Evolutionary conservation across 2,113 vertebrate genomes (phyloP).

Genomic region (Limnothrissa miodon): DNA sequence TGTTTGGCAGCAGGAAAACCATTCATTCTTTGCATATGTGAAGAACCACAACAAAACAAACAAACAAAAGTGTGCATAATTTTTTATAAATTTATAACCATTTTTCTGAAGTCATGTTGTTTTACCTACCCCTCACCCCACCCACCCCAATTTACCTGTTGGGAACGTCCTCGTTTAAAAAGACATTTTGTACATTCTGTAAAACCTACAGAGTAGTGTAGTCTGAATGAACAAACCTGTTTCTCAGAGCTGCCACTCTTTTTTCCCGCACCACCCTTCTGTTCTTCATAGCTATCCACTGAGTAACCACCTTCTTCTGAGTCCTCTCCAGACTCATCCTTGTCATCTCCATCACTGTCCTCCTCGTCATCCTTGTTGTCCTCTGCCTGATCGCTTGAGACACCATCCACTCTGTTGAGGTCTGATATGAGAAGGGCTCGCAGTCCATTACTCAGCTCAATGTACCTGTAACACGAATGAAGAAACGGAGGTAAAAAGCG

Average conservation of each 20-base stretch:
- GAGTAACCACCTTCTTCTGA: conserved; percentile 72
- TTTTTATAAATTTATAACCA: too few species aligned
- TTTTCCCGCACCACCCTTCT: conserved; percentile 55
- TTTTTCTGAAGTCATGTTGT: too few species aligned
- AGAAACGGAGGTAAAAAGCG: neutral
- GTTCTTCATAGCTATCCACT: conserved; percentile 60
- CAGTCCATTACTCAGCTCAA: conserved; percentile 86
- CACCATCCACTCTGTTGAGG: conserved; percentile 70
- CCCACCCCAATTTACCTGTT: too few species aligned
- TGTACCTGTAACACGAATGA: conserved; percentile 72
- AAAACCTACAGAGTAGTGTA: neutral
- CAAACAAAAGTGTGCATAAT: too few species aligned
- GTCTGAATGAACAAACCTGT: conserved; percentile 70
- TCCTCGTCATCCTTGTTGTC: conserved; percentile 60
- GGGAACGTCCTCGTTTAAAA: neutral
- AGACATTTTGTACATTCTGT: neutral
- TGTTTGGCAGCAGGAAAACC: neutral
- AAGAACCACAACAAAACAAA: too few species aligned
- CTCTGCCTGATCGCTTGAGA: neutral
- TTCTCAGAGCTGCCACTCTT: conserved; percentile 85
- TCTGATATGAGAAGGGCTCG: conserved; percentile 91
- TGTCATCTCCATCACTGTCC: conserved; percentile 67
- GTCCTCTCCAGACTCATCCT: conserved; percentile 77
- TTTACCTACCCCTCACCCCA: too few species aligned
- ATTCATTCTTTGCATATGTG: too few species aligned